Conservation (phyloP, 2,113 vertebrate species). For the Pithys albifrons region DNA sequence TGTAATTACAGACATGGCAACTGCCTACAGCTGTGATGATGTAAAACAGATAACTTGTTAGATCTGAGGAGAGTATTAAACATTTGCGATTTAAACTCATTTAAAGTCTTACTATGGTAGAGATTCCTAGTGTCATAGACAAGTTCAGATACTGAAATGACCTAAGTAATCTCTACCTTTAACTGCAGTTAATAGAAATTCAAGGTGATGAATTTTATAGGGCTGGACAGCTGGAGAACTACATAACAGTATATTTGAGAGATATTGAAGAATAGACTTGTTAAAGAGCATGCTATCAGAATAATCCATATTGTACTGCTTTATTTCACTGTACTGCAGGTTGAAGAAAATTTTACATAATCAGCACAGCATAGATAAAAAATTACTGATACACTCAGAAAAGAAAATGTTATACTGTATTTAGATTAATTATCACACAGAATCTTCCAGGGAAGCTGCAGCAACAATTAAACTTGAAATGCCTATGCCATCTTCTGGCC, state of each 20-base stretch:
- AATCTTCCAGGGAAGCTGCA: not conserved
- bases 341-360: not conserved
- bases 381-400: not conserved
- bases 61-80: not conserved
- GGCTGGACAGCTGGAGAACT: not conserved
- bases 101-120: not conserved
- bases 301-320: not conserved
- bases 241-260: not conserved
- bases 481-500: conserved; percentile 51
- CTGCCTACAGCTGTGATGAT: not conserved
- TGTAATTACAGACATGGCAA: not conserved
- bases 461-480: conserved; percentile 53
- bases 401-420: not conserved
- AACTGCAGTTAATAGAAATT: not conserved
- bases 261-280: not conserved
- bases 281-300: not conserved
- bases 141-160: not conserved
- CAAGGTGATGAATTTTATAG: not conserved
- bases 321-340: not conserved
- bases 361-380: conserved; percentile 8
- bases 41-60: not conserved
- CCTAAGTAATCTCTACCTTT: not conserved
- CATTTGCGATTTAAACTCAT: not conserved
- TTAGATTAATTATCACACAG: conserved; percentile 4
- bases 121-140: not conserved